A percentile compares a stretch with the other conserved stretches of the same genome.
These are phyloP conservation scores for Pseudomugil tenellus DNA, from an alignment of 2,797 vertebrate species.

Conservation along the genomic window DNA sequence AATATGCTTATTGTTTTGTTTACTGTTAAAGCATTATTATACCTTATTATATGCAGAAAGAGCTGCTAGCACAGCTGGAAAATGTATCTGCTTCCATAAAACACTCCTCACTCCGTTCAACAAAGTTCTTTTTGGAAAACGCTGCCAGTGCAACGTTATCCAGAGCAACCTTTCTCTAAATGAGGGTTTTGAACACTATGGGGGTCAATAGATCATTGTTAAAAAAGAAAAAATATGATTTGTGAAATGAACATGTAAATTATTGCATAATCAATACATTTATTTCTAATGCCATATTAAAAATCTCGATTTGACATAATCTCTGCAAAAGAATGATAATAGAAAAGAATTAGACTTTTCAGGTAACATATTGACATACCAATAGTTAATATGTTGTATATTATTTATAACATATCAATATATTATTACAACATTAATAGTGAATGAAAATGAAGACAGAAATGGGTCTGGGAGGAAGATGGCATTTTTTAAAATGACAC, in stretches of 20 bases:
- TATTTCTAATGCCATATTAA: background rate
- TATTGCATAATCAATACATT: background rate
- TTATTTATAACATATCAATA: background rate
- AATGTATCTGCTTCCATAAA: background rate
- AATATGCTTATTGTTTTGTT: background rate
- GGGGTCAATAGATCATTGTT: background rate
- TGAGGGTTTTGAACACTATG: background rate
- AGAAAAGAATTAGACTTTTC: too few relatives aligned
- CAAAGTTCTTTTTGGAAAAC: background rate
- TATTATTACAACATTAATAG: too few relatives aligned
- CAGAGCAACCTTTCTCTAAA: background rate
- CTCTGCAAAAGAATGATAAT: background rate
- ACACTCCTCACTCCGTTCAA: background rate
- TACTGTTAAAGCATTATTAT: background rate
- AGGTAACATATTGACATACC: too few relatives aligned
- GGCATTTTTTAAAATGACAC: slow-evolving; percentile 11
- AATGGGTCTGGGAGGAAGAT: slow-evolving; percentile 8
- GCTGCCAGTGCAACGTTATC: background rate
- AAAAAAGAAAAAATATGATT: background rate
- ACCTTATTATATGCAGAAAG: background rate
- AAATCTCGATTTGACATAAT: background rate
- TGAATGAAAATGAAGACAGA: background rate
- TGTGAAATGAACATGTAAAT: background rate
- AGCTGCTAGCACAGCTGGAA: background rate
- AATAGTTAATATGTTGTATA: too few relatives aligned